These are phyloP conservation scores for Dryococelus australis DNA, from an alignment of 2,888 invertebrate genomes.

Conservation along the genomic window DNA sequence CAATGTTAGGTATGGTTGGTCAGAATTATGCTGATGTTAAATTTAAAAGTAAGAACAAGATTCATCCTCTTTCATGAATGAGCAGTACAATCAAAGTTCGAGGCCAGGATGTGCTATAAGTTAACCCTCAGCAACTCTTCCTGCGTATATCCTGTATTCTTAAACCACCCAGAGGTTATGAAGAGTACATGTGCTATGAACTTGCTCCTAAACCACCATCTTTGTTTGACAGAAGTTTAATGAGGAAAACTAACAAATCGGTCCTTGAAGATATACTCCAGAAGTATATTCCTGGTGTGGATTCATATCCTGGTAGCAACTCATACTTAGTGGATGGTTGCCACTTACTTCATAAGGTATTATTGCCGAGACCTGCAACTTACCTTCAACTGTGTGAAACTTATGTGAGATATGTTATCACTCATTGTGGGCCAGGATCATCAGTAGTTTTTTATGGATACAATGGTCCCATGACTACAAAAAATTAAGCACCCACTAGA, in stretches of 20 bases:
- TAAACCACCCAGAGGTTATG: no score
- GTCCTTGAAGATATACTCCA: not conserved
- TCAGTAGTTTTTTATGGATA: not conserved
- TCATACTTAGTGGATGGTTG: not conserved
- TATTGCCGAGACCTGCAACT: not conserved
- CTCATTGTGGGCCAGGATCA: not conserved
- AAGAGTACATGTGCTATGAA: no score
- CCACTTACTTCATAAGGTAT: not conserved
- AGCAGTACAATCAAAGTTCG: not conserved
- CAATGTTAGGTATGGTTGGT: not conserved
- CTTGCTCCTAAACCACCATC: no score
- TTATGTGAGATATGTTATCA: no score
- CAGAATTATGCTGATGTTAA: not conserved
- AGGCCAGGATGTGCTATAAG: not conserved
- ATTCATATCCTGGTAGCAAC: not conserved
- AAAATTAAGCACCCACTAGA: not conserved
- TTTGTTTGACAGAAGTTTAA: no score
- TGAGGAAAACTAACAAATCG: not conserved
- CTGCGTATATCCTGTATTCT: not conserved
- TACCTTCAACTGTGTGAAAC: no score
- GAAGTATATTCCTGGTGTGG: not conserved
- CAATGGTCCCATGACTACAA: conserved; percentile 13
- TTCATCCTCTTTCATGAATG: not conserved
- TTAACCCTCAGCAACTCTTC: conserved; percentile 3
- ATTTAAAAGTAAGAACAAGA: not conserved